These are phyloP conservation scores for Euphydryas editha DNA, from an alignment of 2,888 invertebrate genomes.

Conservation along the genomic window DNA sequence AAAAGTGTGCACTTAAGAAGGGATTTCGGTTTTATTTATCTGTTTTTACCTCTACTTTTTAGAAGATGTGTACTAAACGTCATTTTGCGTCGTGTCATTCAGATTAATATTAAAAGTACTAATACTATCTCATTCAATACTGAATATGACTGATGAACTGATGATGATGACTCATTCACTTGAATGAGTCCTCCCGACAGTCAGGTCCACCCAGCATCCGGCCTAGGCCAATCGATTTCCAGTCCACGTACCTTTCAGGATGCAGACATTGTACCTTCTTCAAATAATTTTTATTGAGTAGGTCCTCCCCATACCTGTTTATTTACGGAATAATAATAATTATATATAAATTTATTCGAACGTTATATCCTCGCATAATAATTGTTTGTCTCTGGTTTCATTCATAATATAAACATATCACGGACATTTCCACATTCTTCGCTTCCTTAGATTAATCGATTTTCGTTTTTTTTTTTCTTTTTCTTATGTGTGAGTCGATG, in stretches of 20 bases:
- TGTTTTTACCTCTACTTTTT: neutral
- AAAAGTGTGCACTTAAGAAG: neutral
- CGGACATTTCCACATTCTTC: neutral
- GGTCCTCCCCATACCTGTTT: neutral
- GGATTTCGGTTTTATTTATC: neutral
- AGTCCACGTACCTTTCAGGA: constrained; percentile 6
- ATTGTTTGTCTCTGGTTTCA: neutral
- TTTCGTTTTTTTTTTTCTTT: too few species aligned
- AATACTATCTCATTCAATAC: neutral
- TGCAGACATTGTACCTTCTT: constrained; percentile 9
- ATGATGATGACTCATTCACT: too few species aligned
- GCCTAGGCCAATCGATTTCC: too few species aligned
- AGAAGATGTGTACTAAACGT: neutral
- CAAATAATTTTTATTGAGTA: neutral
- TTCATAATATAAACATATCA: neutral
- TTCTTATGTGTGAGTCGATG: too few species aligned
- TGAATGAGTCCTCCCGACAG: too few species aligned
- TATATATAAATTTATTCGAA: constrained; percentile 3
- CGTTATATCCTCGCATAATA: neutral
- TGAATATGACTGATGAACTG: neutral
- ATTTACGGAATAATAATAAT: neutral
- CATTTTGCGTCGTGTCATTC: neutral
- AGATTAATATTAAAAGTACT: neutral
- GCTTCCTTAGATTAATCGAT: neutral
- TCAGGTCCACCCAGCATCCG: too few species aligned